Evolutionary conservation across 2,888 invertebrate genomes (phyloP).

Genomic region (Argynnis bischoffii): DNA sequence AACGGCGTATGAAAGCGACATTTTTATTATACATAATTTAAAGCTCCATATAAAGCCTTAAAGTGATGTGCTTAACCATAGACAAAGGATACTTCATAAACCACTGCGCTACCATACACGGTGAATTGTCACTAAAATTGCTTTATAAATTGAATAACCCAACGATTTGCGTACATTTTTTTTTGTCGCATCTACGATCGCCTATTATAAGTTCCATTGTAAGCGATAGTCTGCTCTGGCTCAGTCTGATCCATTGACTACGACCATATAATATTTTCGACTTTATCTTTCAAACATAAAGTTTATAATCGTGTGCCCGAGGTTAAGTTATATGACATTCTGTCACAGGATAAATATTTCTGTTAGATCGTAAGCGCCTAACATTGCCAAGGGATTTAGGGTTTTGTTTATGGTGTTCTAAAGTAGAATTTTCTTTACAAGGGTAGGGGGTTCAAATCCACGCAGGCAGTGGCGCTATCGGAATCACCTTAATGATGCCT

Average conservation of each 20-base stretch:
- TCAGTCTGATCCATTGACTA: slow-evolving; percentile 66
- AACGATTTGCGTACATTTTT: slow-evolving; percentile 38
- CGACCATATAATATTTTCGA: slow-evolving; percentile 61
- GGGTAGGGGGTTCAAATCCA: slow-evolving; percentile 56
- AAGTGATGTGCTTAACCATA: not conserved
- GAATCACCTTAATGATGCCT: slow-evolving; percentile 83
- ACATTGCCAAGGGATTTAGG: slow-evolving; percentile 40
- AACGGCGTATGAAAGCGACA: slow-evolving; percentile 5
- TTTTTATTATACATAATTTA: slow-evolving; percentile 20
- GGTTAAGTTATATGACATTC: slow-evolving; percentile 74
- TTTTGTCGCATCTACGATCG: slow-evolving; percentile 52
- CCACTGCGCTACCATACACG: slow-evolving; percentile 16
- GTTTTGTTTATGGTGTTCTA: slow-evolving; percentile 46
- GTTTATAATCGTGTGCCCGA: slow-evolving; percentile 44
- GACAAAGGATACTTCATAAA: slow-evolving; percentile 20
- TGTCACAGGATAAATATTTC: slow-evolving; percentile 54
- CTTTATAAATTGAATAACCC: slow-evolving; percentile 36
- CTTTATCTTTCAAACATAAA: slow-evolving; percentile 51
- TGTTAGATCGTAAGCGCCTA: slow-evolving; percentile 58
- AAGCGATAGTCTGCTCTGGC: slow-evolving; percentile 71
- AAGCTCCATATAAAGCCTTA: slow-evolving; percentile 16
- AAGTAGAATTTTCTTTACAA: slow-evolving; percentile 51
- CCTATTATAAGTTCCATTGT: slow-evolving; percentile 77
- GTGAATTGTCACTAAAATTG: slow-evolving; percentile 23
- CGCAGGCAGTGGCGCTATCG: slow-evolving; percentile 75